phyloP scores from a whole-genome alignment of 2,797 vertebrate species.

The Manis pentadactyla region DNA sequence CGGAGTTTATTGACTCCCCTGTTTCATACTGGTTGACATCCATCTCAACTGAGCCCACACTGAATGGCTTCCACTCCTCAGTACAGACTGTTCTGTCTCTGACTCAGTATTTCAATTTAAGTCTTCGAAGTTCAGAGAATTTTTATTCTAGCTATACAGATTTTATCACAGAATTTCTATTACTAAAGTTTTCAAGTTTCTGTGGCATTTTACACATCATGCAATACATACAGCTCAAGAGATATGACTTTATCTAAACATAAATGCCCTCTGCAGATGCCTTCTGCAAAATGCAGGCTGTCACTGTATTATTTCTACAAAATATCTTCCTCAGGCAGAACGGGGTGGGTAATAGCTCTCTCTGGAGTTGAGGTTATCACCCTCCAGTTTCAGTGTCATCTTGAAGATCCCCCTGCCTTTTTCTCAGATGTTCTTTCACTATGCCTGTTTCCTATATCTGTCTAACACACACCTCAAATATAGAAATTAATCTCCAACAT shows the following conservation, averaged over 20 bases:
- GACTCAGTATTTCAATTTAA: background rate
- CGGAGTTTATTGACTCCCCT: background rate
- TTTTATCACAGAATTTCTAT: slow-evolving; percentile 11
- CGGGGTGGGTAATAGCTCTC: background rate
- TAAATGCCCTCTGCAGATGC: background rate
- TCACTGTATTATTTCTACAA: background rate
- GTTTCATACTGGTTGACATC: background rate
- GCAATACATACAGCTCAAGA: background rate
- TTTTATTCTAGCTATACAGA: background rate
- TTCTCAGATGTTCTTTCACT: background rate
- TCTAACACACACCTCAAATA: background rate
- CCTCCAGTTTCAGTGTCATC: background rate
- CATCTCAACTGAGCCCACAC: background rate
- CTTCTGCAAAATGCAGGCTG: background rate
- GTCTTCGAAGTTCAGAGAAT: background rate
- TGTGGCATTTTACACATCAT: background rate
- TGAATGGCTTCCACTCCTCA: background rate
- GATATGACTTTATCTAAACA: slow-evolving; percentile 27
- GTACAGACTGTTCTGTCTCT: background rate
- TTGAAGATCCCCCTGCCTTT: background rate
- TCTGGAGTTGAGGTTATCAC: background rate
- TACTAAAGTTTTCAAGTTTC: background rate
- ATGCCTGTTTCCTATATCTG: background rate
- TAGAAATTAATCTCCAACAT: background rate
- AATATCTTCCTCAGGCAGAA: background rate